phyloP scores from a whole-genome alignment of 2,888 invertebrate genomes.

The Meandrusa payeni region DNA sequence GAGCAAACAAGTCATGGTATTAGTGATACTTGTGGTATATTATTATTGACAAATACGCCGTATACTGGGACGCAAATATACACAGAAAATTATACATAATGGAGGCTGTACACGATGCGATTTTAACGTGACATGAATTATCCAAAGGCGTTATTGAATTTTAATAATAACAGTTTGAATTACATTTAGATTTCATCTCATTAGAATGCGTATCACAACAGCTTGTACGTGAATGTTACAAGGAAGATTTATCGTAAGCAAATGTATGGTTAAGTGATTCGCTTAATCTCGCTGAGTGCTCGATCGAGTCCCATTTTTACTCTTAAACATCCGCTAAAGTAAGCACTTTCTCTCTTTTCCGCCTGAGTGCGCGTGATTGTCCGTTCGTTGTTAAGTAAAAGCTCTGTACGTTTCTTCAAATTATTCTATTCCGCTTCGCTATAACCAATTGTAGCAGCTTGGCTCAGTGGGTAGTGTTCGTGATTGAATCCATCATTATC shows the following conservation, averaged over 20 bases:
- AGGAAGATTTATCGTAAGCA: constrained; percentile 21
- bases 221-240: constrained; percentile 14
- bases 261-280: constrained; percentile 19
- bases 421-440: constrained; percentile 16
- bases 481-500: too few relatives aligned
- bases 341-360: constrained; percentile 49
- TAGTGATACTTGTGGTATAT: constrained; percentile 10
- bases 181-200: constrained; percentile 13
- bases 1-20: constrained; percentile 21
- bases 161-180: constrained; percentile 17
- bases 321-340: constrained; percentile 38
- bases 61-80: constrained; percentile 12
- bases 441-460: not conserved
- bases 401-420: constrained; percentile 21
- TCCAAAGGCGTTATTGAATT: constrained; percentile 7
- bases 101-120: constrained; percentile 4
- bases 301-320: constrained; percentile 31
- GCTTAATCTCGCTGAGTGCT: constrained; percentile 18
- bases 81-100: constrained; percentile 20
- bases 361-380: constrained; percentile 39
- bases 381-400: constrained; percentile 27
- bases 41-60: constrained; percentile 23
- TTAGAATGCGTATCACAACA: constrained; percentile 11
- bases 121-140: constrained; percentile 16
- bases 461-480: too few relatives aligned